These are phyloP conservation scores for Trachemys scripta DNA, from an alignment of 2,113 vertebrate genomes.

Conservation along the genomic window DNA sequence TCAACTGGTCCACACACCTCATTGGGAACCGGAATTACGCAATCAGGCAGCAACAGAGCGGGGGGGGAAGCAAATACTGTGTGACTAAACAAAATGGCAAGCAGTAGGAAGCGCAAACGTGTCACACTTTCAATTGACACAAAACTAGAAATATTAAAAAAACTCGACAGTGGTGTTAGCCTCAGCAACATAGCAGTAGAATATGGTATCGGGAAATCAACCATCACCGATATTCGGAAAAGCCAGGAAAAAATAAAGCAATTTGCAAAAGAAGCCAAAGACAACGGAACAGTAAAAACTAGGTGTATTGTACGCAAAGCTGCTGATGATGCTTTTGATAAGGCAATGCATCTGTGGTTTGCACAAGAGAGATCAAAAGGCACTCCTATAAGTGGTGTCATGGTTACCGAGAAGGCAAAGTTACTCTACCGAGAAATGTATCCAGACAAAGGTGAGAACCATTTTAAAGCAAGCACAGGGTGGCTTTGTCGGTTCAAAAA, in stretches of 20 bases:
- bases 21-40: neutral
- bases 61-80: neutral
- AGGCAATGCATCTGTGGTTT: neutral
- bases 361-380: neutral
- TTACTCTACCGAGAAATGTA: neutral
- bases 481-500: neutral
- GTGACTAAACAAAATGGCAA: neutral
- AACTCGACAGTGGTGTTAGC: neutral
- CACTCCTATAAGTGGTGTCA: neutral
- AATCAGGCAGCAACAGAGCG: neutral
- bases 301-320: neutral
- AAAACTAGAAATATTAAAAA: neutral
- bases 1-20: neutral
- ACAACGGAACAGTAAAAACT: neutral
- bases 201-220: neutral
- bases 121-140: neutral
- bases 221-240: neutral
- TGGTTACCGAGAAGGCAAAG: neutral
- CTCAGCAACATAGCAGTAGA: neutral
- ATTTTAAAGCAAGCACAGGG: neutral
- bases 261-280: neutral
- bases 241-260: neutral
- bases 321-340: neutral
- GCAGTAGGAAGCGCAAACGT: neutral
- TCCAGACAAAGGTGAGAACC: neutral